Evolutionary conservation across 2,888 invertebrate genomes (phyloP).

Genomic region (Doris montereyensis): DNA sequence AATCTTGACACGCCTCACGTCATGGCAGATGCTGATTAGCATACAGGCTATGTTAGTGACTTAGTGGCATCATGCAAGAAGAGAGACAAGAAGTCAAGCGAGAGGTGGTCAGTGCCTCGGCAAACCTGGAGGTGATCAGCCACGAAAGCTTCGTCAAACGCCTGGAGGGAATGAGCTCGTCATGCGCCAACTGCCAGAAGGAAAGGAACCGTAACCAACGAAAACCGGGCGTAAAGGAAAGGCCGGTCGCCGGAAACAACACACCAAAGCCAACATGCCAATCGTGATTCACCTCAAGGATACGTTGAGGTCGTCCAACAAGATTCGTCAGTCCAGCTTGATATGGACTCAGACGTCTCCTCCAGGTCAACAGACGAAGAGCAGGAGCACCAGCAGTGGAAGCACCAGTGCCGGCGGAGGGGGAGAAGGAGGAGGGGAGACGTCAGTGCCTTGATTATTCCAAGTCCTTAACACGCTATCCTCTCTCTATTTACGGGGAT

Average conservation of each 20-base stretch:
- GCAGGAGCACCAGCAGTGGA: slow-evolving; percentile 11
- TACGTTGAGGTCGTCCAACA: slow-evolving; percentile 58
- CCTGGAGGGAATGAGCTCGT: slow-evolving; percentile 56
- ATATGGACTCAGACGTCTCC: slow-evolving; percentile 48
- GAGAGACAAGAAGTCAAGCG: slow-evolving; percentile 47
- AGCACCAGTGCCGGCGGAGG: not conserved
- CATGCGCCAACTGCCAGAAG: slow-evolving; percentile 66
- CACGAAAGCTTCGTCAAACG: slow-evolving; percentile 58
- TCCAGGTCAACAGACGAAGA: slow-evolving; percentile 47
- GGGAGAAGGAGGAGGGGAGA: not conserved
- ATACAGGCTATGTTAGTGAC: not conserved
- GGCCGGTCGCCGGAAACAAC: slow-evolving; percentile 47
- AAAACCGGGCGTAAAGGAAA: slow-evolving; percentile 48
- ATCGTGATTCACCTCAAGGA: slow-evolving; percentile 67
- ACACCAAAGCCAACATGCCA: slow-evolving; percentile 59
- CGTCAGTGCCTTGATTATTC: not conserved
- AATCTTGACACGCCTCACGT: too few species aligned
- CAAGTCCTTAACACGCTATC: not conserved
- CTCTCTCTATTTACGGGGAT: slow-evolving; percentile 35
- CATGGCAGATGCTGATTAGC: too few species aligned
- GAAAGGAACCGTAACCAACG: slow-evolving; percentile 51
- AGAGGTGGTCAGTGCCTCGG: slow-evolving; percentile 57
- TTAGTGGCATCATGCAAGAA: not conserved
- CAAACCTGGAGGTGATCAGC: slow-evolving; percentile 60
- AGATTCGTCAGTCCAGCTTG: slow-evolving; percentile 55